Conservation (phyloP, 2,113 vertebrate species). For the pig (Sus scrofa) region T2T-Sscrofa CM000827.6:44172501-44173000, state of each 20-base stretch:
- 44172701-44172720: too few species aligned
- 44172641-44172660: too few species aligned
- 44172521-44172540: too few species aligned
- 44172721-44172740: too few species aligned
- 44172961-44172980: background rate
- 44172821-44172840: background rate
- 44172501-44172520: too few species aligned
- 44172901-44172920: background rate
- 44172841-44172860: background rate
- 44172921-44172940: background rate
- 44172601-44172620: too few species aligned
- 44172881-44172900: background rate
- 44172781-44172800: background rate
- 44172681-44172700: too few species aligned
- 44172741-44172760: background rate
- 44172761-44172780: rapidly evolving
- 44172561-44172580: too few species aligned
- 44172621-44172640: too few species aligned
- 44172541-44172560: too few species aligned
- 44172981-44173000: background rate
- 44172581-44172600: too few species aligned
- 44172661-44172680: too few species aligned
- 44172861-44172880: background rate
- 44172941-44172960: background rate
- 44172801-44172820: background rate